Evolutionary conservation across 2,888 invertebrate species (phyloP).

Genomic region (Muschampia staudingeri): DNA sequence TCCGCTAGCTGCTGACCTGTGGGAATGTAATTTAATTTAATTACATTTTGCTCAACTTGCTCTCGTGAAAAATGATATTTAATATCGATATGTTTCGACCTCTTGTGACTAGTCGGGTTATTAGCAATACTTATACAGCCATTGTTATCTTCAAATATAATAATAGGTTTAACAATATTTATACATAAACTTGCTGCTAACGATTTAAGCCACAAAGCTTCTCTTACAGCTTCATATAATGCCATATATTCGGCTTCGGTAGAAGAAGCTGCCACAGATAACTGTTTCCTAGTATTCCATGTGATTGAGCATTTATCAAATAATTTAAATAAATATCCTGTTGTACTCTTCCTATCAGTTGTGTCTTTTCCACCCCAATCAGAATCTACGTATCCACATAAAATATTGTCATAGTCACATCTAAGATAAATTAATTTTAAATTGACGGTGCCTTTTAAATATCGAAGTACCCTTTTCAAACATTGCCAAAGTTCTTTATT

Average conservation of each 20-base stretch:
- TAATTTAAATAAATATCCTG: conserved; percentile 41
- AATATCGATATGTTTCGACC: conserved; percentile 70
- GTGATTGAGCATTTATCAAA: conserved; percentile 60
- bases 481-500: not conserved
- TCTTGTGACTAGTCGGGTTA: conserved; percentile 66
- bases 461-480: not conserved
- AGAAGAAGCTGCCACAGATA: conserved; percentile 60
- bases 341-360: not conserved
- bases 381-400: conserved; percentile 7
- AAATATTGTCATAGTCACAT: not conserved
- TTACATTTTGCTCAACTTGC: conserved; percentile 3
- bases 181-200: conserved; percentile 40
- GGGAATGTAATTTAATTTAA: conserved; percentile 5
- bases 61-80: conserved; percentile 13
- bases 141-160: conserved; percentile 72
- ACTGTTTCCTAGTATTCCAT: conserved; percentile 58
- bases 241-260: conserved; percentile 66
- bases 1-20: not conserved
- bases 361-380: not conserved
- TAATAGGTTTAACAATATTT: conserved; percentile 54
- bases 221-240: conserved; percentile 66
- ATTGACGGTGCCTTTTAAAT: not conserved
- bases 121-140: conserved; percentile 73
- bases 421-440: not conserved
- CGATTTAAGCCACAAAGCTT: conserved; percentile 72